Base-by-base conservation (phyloP, 2,797 vertebrate species). In the Poecilia gillii region DNA sequence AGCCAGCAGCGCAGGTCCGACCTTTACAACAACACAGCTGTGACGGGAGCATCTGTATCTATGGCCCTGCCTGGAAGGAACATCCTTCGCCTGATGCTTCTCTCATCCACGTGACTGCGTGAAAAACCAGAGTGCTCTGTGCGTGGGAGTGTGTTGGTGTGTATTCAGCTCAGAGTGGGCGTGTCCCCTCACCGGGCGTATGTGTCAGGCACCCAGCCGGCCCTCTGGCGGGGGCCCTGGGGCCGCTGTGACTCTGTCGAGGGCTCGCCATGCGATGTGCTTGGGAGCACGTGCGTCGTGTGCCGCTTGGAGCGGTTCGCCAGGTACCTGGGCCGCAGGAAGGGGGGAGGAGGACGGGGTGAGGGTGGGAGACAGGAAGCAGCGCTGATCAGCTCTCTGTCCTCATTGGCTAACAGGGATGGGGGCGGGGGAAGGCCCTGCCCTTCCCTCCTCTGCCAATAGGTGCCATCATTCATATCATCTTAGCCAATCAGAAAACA, bases 281-380 rank as follows among this genome's bases (percentile, higher is more conserved):
- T 98, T 97, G 94, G 97, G 88, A 94, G 94, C 90, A 97, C 97
- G 91, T 96, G 96, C 96, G 98, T 97, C 94, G 98, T 99, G 96
- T 99, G 98, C 91, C 99, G 97, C 97, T 99, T 99, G 96, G 97
- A 97, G 96, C 98, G 97, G 97, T 98, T 99, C 96, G 98, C 97
- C 98, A 99, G 97, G 97, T 99, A 99, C 97, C 98, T 99, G 97
- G 95, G 97, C 94, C 94, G 97, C 95, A 96, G 96, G 94, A 92
- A 93, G 93, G 93, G 90, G 92, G 93, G 90, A 89, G 92, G 90
- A 89, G 77, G 85, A 76, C 74, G 92, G 89, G 92, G 84, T 87
- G 92, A 90, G 90, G 91, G 89, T 90, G 89, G 94, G 94, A 95
- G 91, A 96, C 95, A 96, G 94, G 94, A 96, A 96, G 96, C 95